Percentiles rank a stretch among this genome's conserved stretches.
phyloP scores from a whole-genome alignment of 2,113 vertebrate genomes.

The Lycaon pictus region DNA sequence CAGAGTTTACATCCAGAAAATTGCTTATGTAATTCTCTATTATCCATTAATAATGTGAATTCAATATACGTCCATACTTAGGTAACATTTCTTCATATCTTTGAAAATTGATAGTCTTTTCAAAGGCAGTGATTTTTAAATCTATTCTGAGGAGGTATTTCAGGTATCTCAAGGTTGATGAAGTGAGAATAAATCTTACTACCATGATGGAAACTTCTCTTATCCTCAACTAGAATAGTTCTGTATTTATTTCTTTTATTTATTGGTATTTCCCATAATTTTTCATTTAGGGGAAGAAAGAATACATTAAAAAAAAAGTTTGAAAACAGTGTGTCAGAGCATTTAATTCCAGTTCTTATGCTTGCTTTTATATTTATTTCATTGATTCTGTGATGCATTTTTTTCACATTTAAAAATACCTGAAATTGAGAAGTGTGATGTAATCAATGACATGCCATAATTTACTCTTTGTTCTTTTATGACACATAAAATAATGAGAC shows the following conservation, averaged over 20 bases:
- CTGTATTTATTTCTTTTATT: background rate
- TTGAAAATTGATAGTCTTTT: slow-evolving; percentile 26
- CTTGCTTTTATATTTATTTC: slow-evolving; percentile 15
- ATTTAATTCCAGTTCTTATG: background rate
- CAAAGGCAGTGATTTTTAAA: background rate
- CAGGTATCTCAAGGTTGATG: background rate
- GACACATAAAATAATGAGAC: background rate
- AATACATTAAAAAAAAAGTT: background rate
- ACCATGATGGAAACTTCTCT: background rate
- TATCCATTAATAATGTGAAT: background rate
- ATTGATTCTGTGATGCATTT: background rate
- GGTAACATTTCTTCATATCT: background rate
- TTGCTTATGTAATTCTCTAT: background rate
- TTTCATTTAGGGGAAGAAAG: background rate
- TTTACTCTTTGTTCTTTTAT: background rate
- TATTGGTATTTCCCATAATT: background rate
- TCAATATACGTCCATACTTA: background rate
- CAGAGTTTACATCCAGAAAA: slow-evolving; percentile 42
- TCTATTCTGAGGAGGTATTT: background rate
- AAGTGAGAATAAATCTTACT: background rate
- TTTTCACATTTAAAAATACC: slow-evolving; percentile 34
- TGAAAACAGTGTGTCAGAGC: background rate
- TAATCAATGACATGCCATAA: background rate
- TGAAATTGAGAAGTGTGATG: background rate
- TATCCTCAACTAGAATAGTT: background rate